Evolutionary conservation across 2,797 vertebrate genomes (phyloP).

Genomic region (Phoeniculus purpureus): DNA sequence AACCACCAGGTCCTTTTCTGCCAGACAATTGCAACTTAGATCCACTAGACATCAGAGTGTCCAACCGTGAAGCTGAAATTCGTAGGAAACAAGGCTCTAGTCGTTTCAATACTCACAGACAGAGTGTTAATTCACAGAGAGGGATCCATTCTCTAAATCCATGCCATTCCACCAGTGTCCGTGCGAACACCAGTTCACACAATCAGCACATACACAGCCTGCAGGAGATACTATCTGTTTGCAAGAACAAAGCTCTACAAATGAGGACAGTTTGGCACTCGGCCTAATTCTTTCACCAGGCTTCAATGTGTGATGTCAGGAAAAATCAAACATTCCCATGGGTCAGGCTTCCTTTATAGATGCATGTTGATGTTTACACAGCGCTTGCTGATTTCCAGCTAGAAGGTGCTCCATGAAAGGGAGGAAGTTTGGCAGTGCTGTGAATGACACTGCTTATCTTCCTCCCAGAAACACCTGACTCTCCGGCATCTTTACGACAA

Average conservation of each 20-base stretch:
- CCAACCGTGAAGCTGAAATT: background rate
- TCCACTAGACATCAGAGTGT: background rate
- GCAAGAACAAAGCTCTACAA: conserved; percentile 22
- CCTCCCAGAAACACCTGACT: background rate
- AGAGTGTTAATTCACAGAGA: background rate
- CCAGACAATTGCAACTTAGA: background rate
- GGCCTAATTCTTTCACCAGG: background rate
- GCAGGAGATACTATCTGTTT: background rate
- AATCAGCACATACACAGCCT: background rate
- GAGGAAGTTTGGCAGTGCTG: background rate
- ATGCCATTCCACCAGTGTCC: background rate
- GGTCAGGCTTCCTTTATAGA: conserved; percentile 24
- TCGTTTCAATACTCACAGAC: background rate
- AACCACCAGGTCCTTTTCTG: too few relatives aligned
- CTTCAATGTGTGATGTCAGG: conserved; percentile 24
- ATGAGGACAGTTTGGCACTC: conserved; percentile 15
- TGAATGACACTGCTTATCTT: background rate
- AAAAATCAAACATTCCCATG: conserved; percentile 46
- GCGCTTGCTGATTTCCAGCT: background rate
- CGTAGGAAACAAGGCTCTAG: background rate
- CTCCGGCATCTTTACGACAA: background rate
- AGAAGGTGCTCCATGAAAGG: background rate
- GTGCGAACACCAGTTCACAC: background rate
- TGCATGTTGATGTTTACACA: conserved; percentile 20
- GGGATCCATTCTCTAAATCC: background rate